A percentile compares a stretch with the other conserved stretches of the same genome.
Evolutionary conservation across 2,888 invertebrate genomes (phyloP).

Genomic region (Tipula unca): DNA sequence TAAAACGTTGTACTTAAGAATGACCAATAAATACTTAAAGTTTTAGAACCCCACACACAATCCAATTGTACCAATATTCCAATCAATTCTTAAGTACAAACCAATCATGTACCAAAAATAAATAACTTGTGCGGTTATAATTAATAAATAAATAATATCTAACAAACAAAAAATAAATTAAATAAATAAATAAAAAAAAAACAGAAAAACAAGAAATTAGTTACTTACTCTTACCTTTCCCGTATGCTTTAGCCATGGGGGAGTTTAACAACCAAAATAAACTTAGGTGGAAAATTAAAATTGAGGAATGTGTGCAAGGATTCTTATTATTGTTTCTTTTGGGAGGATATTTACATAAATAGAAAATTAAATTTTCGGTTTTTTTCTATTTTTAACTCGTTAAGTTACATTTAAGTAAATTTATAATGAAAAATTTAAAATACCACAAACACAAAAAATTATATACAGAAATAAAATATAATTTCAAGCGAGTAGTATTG

Average conservation of each 20-base stretch:
- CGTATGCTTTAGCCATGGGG: conserved; percentile 42
- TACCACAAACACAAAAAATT: conserved; percentile 16
- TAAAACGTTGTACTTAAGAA: background rate
- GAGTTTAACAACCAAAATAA: background rate
- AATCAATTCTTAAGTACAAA: conserved; percentile 16
- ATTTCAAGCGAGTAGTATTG: background rate
- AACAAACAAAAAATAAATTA: conserved; percentile 24
- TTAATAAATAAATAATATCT: conserved; percentile 20
- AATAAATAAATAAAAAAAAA: conserved; percentile 24
- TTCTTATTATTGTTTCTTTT: background rate
- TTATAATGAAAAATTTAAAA: background rate
- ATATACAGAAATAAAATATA: conserved; percentile 1
- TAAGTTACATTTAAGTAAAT: background rate
- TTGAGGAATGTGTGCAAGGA: background rate
- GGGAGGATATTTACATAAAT: conserved; percentile 1
- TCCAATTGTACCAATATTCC: background rate
- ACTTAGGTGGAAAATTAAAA: background rate
- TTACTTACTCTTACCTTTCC: conserved; percentile 46
- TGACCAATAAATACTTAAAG: background rate
- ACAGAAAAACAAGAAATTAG: conserved; percentile 26
- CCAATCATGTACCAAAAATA: conserved; percentile 16
- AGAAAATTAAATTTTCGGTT: conserved; percentile 3
- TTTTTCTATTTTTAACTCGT: background rate
- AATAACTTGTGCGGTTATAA: background rate
- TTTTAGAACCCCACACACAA: background rate